Conservation (phyloP, 2,113 vertebrate genomes). For the Cariama cristata region DNA sequence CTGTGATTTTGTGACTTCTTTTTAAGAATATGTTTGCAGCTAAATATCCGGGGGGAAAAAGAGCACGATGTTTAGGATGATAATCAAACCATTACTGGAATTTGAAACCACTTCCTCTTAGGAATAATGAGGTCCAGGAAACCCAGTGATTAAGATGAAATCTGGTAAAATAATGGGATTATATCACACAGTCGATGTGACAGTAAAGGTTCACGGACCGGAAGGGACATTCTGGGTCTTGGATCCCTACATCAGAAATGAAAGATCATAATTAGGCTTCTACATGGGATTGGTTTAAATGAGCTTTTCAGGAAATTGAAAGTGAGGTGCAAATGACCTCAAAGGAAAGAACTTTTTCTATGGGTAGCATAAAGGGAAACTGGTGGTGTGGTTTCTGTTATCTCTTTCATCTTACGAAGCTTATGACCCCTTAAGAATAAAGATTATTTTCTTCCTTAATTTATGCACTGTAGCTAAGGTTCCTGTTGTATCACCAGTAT, state of each 20-base stretch:
- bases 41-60: neutral
- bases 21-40: neutral
- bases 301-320: constrained; percentile 49
- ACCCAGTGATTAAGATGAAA: constrained; percentile 12
- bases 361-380: neutral
- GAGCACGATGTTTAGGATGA: neutral
- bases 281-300: constrained; percentile 8
- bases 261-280: neutral
- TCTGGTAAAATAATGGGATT: constrained; percentile 39
- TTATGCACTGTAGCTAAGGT: neutral
- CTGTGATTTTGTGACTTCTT: neutral
- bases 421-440: neutral
- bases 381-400: constrained; percentile 8
- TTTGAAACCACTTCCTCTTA: constrained; percentile 17
- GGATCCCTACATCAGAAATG: neutral
- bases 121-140: constrained; percentile 25
- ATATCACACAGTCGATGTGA: neutral
- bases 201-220: neutral
- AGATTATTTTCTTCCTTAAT: constrained; percentile 17
- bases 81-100: constrained; percentile 7
- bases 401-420: constrained; percentile 14
- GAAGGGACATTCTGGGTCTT: neutral
- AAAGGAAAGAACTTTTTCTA: constrained; percentile 17
- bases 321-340: constrained; percentile 37
- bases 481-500: neutral